Conservation (phyloP, 2,888 invertebrate genomes). For the Agriopis marginaria region DNA sequence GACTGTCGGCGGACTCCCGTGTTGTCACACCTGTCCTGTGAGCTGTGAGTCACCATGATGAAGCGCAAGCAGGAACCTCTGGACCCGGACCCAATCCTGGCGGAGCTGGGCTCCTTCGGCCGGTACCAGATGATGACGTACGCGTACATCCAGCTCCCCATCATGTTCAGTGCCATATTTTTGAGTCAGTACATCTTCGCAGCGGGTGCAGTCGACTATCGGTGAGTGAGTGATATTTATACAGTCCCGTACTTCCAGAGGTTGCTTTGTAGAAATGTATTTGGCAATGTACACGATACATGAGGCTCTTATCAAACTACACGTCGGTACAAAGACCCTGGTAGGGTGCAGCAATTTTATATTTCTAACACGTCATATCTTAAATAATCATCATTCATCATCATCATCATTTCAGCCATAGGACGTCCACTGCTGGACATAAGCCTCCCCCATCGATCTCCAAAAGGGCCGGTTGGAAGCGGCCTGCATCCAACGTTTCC, state of each 20-base stretch:
- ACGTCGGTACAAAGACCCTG: too few species aligned
- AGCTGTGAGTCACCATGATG: conserved; percentile 3
- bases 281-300: too few species aligned
- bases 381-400: too few species aligned
- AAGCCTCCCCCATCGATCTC: too few species aligned
- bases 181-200: conserved; percentile 73
- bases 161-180: conserved; percentile 69
- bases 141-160: conserved; percentile 65
- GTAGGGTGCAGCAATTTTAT: too few species aligned
- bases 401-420: too few species aligned
- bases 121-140: conserved; percentile 67
- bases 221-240: conserved; percentile 49
- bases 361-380: too few species aligned
- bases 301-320: too few species aligned
- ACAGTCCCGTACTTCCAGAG: background rate
- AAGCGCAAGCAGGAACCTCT: conserved; percentile 26
- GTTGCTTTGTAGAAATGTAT: background rate
- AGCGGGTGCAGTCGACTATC: conserved; percentile 58
- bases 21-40: background rate
- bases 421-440: too few species aligned
- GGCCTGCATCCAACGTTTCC: too few species aligned
- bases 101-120: conserved; percentile 64
- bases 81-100: conserved; percentile 61
- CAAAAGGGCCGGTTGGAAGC: too few species aligned
- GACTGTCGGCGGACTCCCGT: background rate